Base-by-base conservation (phyloP, 1,140 invertebrate species). In the Globodera rostochiensis region DNA sequence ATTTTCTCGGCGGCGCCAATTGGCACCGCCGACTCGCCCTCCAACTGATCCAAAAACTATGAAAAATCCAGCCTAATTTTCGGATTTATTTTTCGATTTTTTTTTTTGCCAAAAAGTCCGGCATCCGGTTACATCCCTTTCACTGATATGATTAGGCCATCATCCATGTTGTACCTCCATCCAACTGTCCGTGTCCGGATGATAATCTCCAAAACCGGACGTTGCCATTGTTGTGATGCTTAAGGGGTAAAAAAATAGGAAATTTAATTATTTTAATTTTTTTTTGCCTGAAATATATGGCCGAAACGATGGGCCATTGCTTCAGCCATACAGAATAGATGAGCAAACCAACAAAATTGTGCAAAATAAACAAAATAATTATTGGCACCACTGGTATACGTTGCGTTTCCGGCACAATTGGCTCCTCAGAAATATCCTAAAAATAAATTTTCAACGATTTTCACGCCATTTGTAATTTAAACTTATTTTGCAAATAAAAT, bases 131-230 rank as follows among this genome's bases (percentile, higher is more conserved):
- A 53, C 11, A 53, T 53, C 50, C 50, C 50, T 9, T 53, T 9
- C 11, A 53, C 11, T 4, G 7, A 53, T 53, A 9, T 9, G 11
- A 53, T 53, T 7, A 53, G 13, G 36, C 47, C 67, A 25, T 7
- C 8, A 21, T 13, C 36, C 36, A 1, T 36, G 36, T 71, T 36
- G 11, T 19, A 78, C 77, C 64, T 78, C 77, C n/a, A 50, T 66
- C 77, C 77, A 78, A n/a, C 77, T 78, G 49, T 78, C 77, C 9
- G 77, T 78, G 70, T 78, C 77, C n/a, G 77, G 77, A 46, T 78
- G 77, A 15, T 78, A 78, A 21, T 78, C 77, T 15, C 77, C 77
- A 19, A 78, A 78, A 2, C 77, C 77, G 49, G 77, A 78, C n/a
- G 77, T 78, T 45, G 77, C 77, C 77, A 78, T 78, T 78, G 77